phyloP scores from a whole-genome alignment of 2,888 invertebrate genomes.

The Trichogramma dendrolimi region DNA sequence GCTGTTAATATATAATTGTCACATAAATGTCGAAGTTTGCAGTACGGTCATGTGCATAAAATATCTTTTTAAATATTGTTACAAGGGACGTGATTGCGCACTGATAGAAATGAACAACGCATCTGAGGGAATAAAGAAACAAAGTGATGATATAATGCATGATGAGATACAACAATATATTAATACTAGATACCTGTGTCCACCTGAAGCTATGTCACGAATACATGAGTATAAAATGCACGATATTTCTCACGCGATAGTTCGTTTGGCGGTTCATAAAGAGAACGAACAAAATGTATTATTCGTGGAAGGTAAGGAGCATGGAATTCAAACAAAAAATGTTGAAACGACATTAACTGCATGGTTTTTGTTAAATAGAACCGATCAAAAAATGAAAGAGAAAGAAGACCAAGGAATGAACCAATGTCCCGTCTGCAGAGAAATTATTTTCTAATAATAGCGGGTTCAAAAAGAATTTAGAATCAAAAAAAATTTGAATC shows the following conservation, averaged over 20 bases:
- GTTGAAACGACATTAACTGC: constrained; percentile 19
- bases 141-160: not conserved
- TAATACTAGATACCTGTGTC: not conserved
- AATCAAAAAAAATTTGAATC: too few relatives aligned
- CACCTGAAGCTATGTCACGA: constrained; percentile 1
- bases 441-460: too few relatives aligned
- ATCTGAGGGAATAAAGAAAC: too few relatives aligned
- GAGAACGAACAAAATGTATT: not conserved
- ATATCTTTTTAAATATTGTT: too few relatives aligned
- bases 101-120: too few relatives aligned
- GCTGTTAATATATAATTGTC: too few relatives aligned
- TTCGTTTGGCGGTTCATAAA: not conserved
- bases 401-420: too few relatives aligned
- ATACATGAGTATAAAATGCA: not conserved
- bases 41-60: too few relatives aligned
- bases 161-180: constrained; percentile 6
- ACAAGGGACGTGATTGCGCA: too few relatives aligned
- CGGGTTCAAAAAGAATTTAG: too few relatives aligned
- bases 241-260: not conserved
- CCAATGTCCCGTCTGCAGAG: too few relatives aligned
- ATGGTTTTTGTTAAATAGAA: constrained; percentile 20
- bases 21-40: too few relatives aligned
- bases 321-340: constrained; percentile 14
- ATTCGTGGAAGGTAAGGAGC: constrained; percentile 5
- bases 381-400: not conserved